Percentiles rank a stretch among this genome's conserved stretches.
Conservation (phyloP, 2,113 vertebrate genomes). For the Oenanthe melanoleuca region DNA sequence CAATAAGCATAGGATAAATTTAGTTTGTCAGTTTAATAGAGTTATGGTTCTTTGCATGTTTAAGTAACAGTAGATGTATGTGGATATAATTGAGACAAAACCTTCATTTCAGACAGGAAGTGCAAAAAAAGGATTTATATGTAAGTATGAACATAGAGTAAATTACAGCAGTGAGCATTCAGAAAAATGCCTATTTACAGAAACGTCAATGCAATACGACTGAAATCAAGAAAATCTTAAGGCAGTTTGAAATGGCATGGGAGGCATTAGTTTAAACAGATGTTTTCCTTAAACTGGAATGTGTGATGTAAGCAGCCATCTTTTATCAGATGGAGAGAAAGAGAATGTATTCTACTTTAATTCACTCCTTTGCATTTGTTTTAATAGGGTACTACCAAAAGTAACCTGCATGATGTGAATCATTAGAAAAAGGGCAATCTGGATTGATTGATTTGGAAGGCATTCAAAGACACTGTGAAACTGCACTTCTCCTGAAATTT, state of each 20-base stretch:
- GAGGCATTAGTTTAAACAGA: background rate
- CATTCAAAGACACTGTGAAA: background rate
- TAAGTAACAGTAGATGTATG: background rate
- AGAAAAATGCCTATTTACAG: background rate
- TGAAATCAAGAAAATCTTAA: background rate
- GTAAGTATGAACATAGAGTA: background rate
- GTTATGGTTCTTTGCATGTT: conserved; percentile 1
- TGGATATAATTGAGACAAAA: background rate
- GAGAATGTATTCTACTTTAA: background rate
- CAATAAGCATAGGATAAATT: conserved; percentile 48
- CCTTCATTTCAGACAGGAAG: background rate
- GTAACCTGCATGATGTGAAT: background rate
- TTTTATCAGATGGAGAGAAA: background rate
- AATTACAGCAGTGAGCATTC: background rate
- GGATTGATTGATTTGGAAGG: background rate
- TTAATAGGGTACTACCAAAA: background rate
- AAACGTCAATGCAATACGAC: background rate
- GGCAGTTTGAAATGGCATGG: background rate
- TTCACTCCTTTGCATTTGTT: background rate
- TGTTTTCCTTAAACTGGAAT: background rate
- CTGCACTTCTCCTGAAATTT: background rate
- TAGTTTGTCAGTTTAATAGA: conserved; percentile 52
- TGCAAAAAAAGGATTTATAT: background rate
- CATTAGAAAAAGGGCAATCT: background rate
- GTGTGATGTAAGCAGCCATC: background rate